These are phyloP conservation scores for Rousettus madagascariensis DNA, from an alignment of 2,797 vertebrate genomes.

Conservation along the genomic window DNA sequence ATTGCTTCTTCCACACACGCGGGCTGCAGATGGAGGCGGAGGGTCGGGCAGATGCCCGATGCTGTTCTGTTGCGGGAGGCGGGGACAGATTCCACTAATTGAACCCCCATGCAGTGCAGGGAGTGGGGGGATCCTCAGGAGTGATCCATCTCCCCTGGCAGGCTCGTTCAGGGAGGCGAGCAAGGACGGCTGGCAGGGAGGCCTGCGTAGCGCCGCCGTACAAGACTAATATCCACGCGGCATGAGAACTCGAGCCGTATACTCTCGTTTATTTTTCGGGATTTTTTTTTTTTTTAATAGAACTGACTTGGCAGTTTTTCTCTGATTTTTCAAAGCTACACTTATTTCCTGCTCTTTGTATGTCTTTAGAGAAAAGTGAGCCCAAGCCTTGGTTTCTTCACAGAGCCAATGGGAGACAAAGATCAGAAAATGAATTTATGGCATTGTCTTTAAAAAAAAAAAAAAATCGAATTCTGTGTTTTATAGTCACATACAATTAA, in stretches of 20 bases:
- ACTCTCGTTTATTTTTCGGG: slow-evolving; percentile 6
- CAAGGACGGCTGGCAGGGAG: background rate
- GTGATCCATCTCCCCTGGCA: slow-evolving; percentile 29
- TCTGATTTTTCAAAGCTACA: background rate
- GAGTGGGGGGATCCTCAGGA: background rate
- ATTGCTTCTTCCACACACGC: background rate
- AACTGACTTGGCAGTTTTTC: slow-evolving; percentile 25
- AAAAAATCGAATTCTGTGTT: background rate
- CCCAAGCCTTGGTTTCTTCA: background rate
- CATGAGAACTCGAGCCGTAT: accelerated
- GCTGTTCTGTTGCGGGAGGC: background rate
- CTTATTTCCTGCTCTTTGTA: slow-evolving; percentile 10
- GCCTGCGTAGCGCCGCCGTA: background rate
- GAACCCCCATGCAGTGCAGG: background rate
- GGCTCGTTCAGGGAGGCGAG: background rate
- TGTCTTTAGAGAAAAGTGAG: background rate
- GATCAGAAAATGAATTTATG: background rate
- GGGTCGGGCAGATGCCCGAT: background rate
- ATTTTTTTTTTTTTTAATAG: background rate
- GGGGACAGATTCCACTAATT: background rate
- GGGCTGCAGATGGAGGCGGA: background rate
- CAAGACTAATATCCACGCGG: background rate
- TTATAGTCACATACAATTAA: background rate
- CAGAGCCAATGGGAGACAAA: background rate
- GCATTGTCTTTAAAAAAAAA: background rate